Evolutionary conservation across 1,140 invertebrate species (phyloP), one percentile per base, ranked within the genome.

Genomic region (Cotesia chilonis): DNA sequence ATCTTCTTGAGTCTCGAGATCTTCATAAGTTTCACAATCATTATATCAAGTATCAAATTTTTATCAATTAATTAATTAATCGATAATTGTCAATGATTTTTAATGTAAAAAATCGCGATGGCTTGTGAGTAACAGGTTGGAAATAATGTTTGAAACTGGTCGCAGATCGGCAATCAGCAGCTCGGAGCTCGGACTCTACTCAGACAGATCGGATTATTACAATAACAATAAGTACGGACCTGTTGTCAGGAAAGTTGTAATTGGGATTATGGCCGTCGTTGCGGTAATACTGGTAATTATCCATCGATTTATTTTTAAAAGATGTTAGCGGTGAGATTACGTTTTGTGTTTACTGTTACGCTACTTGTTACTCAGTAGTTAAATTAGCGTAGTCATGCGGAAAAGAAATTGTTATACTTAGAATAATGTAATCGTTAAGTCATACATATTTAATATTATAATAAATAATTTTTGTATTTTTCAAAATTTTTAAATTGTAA

Each of bases 101-200:
- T 14, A 6, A 63, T 4, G 6, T 37, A 3, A 47, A 51, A 2
- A 52, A 28, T 52, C 41, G 36, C 55, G 1, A 72, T 72, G 71
- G 14, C 17, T 68, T 4, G 68, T 60, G 17, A 10, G 36, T 54
- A 41, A 4, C 68, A 73, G 66, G 60, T 35, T 9, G 36, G 76
- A 81, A 76, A 83, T 80, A 78, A 87, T 87, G 85, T 82, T 83
- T 68, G 80, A 85, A 28, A 80, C 80, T 4, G 79, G 79, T 71
- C 81, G 85, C 70, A 81, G 85, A 77, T 85, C 83, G 4, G 83
- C 79, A 60, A 85, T 85, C 61, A 87, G 83, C 75, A 85, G 81
- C 47, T 87, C 85, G 4, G 85, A 87, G 74, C 81, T 87, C 71
- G 85, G 85, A 67, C 78, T 87, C 35, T 87, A 87, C 70, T 85